phyloP scores from a whole-genome alignment of 2,113 vertebrate species.

The Astur gentilis region DNA sequence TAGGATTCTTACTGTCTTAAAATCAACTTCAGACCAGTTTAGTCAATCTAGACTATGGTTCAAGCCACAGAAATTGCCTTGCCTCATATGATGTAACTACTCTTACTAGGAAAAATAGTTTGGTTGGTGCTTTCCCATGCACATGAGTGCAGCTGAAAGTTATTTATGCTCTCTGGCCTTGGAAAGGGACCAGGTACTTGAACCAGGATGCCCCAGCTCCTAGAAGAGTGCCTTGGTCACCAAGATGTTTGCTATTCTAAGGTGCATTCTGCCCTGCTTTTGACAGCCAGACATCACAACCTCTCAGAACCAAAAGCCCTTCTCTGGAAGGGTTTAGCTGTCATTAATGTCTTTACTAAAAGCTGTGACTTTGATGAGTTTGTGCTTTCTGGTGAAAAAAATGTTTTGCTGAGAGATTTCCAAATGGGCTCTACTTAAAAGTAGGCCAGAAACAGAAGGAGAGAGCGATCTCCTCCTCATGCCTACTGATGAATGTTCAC shows the following conservation, averaged over 20 bases:
- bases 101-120: not conserved
- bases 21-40: not conserved
- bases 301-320: not conserved
- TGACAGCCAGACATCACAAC: not conserved
- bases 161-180: not conserved
- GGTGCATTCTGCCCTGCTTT: not conserved
- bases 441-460: not conserved
- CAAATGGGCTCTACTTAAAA: not conserved
- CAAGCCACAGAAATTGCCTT: not conserved
- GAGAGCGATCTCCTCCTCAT: not conserved
- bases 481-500: constrained; percentile 1
- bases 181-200: not conserved
- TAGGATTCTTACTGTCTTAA: not conserved
- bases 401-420: not conserved
- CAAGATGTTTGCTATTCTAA: not conserved
- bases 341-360: not conserved
- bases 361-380: not conserved
- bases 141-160: not conserved
- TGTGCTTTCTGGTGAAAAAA: not conserved
- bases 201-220: not conserved
- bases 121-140: not conserved
- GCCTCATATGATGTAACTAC: not conserved
- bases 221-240: not conserved
- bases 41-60: not conserved
- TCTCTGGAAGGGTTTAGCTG: not conserved